A percentile compares a stretch with the other conserved stretches of the same genome.
Conservation (phyloP, 2,113 vertebrate species). For the Chelonoidis abingdonii region DNA sequence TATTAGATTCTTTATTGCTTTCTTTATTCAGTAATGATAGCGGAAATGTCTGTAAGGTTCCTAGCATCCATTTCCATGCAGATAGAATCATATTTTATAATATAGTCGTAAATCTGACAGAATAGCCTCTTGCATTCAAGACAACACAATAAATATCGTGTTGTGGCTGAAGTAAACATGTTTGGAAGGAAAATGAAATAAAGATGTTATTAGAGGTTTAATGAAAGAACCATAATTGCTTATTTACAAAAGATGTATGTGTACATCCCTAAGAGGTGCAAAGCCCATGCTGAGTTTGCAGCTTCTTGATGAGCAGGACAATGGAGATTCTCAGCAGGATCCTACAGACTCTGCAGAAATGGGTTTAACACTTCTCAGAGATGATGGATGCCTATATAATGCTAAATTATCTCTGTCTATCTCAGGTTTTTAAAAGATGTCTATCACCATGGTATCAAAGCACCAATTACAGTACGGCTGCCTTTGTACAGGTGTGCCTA, state of each 20-base stretch:
- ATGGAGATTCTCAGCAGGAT: conserved; percentile 58
- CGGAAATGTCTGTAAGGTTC: conserved; percentile 36
- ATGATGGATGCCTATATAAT: conserved; percentile 45
- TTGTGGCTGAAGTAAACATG: conserved; percentile 47
- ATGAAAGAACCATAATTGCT: conserved; percentile 46
- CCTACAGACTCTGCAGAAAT: conserved; percentile 25
- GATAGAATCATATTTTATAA: conserved; percentile 56
- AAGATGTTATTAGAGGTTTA: conserved; percentile 60
- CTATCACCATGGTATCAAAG: conserved; percentile 27
- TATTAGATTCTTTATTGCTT: conserved; percentile 68
- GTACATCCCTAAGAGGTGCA: not conserved
- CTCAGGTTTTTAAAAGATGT: conserved; percentile 33
- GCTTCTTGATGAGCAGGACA: conserved; percentile 29
- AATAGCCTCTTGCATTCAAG: conserved; percentile 42
- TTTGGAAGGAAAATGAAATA: conserved; percentile 60
- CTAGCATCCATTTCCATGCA: conserved; percentile 45
- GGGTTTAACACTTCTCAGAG: conserved; percentile 51
- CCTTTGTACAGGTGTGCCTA: not conserved
- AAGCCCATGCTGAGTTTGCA: conserved; percentile 57
- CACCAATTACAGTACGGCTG: not conserved
- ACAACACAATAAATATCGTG: conserved; percentile 44
- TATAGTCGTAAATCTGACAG: conserved; percentile 59
- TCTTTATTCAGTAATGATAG: conserved; percentile 54
- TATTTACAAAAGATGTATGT: conserved; percentile 14
- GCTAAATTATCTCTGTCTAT: conserved; percentile 15